A percentile compares a stretch with the other conserved stretches of the same genome.
phyloP scores from a whole-genome alignment of 1,140 invertebrate species.

The Helicoverpa zea region DNA sequence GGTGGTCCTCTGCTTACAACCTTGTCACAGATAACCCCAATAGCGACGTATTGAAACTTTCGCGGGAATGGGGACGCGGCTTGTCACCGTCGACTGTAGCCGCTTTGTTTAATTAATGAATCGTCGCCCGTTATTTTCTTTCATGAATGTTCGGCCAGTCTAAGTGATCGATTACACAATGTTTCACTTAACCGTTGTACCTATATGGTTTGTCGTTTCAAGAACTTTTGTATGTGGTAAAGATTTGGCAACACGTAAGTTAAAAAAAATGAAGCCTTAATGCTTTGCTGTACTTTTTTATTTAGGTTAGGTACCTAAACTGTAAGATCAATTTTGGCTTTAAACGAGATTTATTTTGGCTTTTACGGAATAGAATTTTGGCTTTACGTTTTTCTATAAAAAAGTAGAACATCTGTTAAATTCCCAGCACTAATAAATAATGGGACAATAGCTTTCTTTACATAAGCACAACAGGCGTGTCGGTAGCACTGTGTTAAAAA shows the following conservation, averaged over 20 bases:
- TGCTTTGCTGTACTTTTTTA: not conserved
- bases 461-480: conserved; percentile 22
- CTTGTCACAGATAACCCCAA: conserved; percentile 82
- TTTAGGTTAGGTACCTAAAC: not conserved
- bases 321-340: not conserved
- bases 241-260: conserved; percentile 8
- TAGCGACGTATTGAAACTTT: conserved; percentile 76
- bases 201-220: conserved; percentile 7
- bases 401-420: not conserved
- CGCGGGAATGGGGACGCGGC: conserved; percentile 75
- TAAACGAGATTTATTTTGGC: too few relatives aligned
- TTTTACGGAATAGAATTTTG: too few relatives aligned
- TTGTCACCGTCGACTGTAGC: conserved; percentile 59
- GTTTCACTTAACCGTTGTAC: conserved; percentile 44
- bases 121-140: conserved; percentile 61
- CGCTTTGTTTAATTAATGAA: conserved; percentile 72
- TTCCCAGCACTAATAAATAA: conserved; percentile 19
- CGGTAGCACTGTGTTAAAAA: conserved; percentile 51
- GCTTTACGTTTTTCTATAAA: not conserved
- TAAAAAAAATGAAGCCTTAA: not conserved
- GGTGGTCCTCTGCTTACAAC: conserved; percentile 76
- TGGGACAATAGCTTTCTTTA: conserved; percentile 19
- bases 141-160: conserved; percentile 45
- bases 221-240: not conserved
- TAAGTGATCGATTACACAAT: conserved; percentile 50